Conservation (phyloP, 2,888 invertebrate genomes). For the Cybosia mesomella region DNA sequence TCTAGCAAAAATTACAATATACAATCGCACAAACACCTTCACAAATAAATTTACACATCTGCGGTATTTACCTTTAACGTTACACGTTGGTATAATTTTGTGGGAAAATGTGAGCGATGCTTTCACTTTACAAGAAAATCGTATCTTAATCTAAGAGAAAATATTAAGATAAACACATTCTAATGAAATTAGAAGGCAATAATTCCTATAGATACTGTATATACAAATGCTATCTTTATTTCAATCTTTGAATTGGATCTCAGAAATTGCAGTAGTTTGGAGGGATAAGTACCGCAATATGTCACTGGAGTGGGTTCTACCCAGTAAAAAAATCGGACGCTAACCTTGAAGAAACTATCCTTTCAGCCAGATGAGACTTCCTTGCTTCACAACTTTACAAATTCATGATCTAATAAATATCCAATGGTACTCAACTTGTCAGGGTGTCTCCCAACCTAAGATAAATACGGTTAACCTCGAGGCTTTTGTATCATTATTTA, state of each 20-base stretch:
- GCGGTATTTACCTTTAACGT: no score
- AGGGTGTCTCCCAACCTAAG: constrained; percentile 16
- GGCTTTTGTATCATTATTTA: constrained; percentile 16
- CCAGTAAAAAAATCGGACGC: constrained; percentile 56
- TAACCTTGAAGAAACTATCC: constrained; percentile 56
- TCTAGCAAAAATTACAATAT: no score
- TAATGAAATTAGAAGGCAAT: not conserved
- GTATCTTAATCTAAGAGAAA: not conserved
- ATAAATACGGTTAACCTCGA: constrained; percentile 12
- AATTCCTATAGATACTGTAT: constrained; percentile 49
- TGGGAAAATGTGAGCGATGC: not conserved
- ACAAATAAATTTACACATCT: no score
- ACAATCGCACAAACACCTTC: no score
- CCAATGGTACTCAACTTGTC: constrained; percentile 49
- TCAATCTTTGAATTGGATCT: constrained; percentile 73
- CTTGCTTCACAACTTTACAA: constrained; percentile 65
- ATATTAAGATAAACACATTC: not conserved
- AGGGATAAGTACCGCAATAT: constrained; percentile 78
- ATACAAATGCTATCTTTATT: constrained; percentile 60
- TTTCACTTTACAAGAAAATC: not conserved
- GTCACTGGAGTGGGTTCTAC: constrained; percentile 61
- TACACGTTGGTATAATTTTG: not conserved
- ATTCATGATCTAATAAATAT: constrained; percentile 67
- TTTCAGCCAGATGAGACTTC: constrained; percentile 51
- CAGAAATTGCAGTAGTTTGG: constrained; percentile 76